Evolutionary conservation across 2,797 vertebrate genomes (phyloP), one percentile per base, ranked within the genome.

Genomic region (Coluber constrictor): DNA sequence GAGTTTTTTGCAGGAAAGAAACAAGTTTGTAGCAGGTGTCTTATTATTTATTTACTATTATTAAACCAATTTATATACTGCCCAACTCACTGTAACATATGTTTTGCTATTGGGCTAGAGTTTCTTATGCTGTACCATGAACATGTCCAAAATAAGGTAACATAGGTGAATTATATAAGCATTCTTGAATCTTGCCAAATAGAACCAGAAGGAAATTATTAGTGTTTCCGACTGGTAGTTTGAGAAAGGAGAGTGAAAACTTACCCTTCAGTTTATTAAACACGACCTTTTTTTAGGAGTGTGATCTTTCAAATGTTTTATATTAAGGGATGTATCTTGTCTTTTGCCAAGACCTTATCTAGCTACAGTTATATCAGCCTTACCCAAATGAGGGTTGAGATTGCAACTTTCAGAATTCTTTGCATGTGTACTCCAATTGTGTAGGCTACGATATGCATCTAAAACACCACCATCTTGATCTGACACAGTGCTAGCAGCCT

Each of bases 1-100:
- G 86, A 83, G 56, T 27, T 86, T 94, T 87, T 79, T 74, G 93
- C 59, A n/a, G 88, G 47, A 89, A 87, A 51, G 74, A 56, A 56
- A 27, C 47, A 37, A 55, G 20, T 90, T 90, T 32, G 43, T 47
- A 47, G 37, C 79, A 83, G 79, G 23, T 83, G 23, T 83, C 20
- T 25, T 83, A 83, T 56, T 6, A 15, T 74, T 70, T n/a, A 15
- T 66, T 15, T 32, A 16, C 20, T 74, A 74, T 74, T 74, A 37
- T 74, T 74, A 20, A 18, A 18, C 32, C 37, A 20, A 74, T 74
- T 9, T 37, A 37, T 37, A 18, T 37, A 74, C 7, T 7, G 1
- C 16, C 70, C 70, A 74, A 74, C 16, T 74, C 66, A 74, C 5
- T 37, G 5, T 70, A 74, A 29, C 61, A 66, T n/a, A 11, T n/a